A percentile compares a stretch with the other conserved stretches of the same genome.
These are phyloP conservation scores for Procambarus virginalis DNA, from an alignment of 1,140 invertebrate genomes.

Conservation along the genomic window DNA sequence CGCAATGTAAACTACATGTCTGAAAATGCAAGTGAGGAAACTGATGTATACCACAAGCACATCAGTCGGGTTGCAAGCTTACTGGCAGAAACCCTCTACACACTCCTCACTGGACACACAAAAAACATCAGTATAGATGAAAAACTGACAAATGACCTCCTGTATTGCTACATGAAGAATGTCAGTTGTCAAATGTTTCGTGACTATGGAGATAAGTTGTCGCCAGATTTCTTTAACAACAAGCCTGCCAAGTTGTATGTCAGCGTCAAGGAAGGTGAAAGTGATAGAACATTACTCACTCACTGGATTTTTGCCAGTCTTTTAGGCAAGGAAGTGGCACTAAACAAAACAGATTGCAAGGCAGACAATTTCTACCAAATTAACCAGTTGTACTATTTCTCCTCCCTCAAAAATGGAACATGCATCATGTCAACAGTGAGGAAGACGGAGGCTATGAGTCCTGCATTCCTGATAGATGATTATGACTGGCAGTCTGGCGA, in stretches of 20 bases:
- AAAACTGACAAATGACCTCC: conserved; percentile 38
- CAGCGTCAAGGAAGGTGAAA: conserved; percentile 47
- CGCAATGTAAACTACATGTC: conserved; percentile 51
- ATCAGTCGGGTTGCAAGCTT: conserved; percentile 49
- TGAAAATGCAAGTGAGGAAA: conserved; percentile 14
- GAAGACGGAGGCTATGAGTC: conserved; percentile 64
- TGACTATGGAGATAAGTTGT: conserved; percentile 34
- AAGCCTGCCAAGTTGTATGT: conserved; percentile 67
- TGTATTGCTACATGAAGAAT: conserved; percentile 62
- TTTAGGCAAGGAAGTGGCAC: conserved; percentile 53
- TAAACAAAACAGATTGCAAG: conserved; percentile 48
- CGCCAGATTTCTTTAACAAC: conserved; percentile 23
- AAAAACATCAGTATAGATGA: conserved; percentile 44
- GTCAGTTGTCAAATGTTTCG: conserved; percentile 60
- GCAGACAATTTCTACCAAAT: conserved; percentile 43
- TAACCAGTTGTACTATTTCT: conserved; percentile 53
- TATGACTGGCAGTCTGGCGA: conserved; percentile 65
- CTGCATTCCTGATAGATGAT: conserved; percentile 63
- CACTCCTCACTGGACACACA: conserved; percentile 8
- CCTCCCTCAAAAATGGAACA: conserved; percentile 61
- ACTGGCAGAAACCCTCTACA: conserved; percentile 58
- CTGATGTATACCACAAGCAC: conserved; percentile 50
- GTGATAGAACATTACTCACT: conserved; percentile 36
- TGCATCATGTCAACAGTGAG: conserved; percentile 55
- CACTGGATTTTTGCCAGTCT: conserved; percentile 45